These are phyloP conservation scores for Oryzias sinensis DNA, from an alignment of 2,797 vertebrate species.

Conservation along the genomic window DNA sequence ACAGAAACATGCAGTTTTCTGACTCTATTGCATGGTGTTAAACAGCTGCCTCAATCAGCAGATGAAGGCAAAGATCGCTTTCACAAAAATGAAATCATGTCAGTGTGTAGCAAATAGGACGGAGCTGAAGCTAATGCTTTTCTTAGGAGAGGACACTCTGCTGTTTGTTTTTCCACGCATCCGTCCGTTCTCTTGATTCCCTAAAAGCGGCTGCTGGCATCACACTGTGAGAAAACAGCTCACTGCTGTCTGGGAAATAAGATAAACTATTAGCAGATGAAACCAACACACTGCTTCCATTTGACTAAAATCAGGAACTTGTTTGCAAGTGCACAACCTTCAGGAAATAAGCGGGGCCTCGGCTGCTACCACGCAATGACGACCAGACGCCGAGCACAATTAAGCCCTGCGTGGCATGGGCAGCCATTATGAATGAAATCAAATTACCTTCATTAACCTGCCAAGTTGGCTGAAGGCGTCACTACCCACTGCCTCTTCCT, in stretches of 20 bases:
- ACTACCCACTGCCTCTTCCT: conserved; percentile 89
- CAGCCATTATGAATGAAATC: conserved; percentile 92
- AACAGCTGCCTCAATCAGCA: background rate
- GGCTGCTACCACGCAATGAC: conserved; percentile 55
- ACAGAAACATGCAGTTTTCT: background rate
- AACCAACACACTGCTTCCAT: conserved; percentile 50
- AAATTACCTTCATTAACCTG: conserved; percentile 99
- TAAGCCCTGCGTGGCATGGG: conserved; percentile 78
- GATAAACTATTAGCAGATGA: conserved; percentile 66
- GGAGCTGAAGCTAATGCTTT: conserved; percentile 27
- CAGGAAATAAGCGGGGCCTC: conserved; percentile 54
- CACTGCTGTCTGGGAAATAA: conserved; percentile 64
- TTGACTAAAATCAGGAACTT: conserved; percentile 66
- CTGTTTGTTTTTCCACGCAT: conserved; percentile 68
- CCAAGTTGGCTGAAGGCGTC: conserved; percentile 95
- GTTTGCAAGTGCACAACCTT: conserved; percentile 69
- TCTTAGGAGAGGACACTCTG: conserved; percentile 34
- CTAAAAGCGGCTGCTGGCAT: conserved; percentile 48
- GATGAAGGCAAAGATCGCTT: conserved; percentile 16
- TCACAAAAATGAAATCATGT: conserved; percentile 23
- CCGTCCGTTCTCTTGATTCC: conserved; percentile 73
- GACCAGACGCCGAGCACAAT: conserved; percentile 80
- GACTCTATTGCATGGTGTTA: background rate
- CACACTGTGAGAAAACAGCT: conserved; percentile 54
- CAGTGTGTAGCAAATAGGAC: conserved; percentile 33